Base-by-base conservation (phyloP, 1,140 invertebrate genomes). In the Drosophila simulans region DNA sequence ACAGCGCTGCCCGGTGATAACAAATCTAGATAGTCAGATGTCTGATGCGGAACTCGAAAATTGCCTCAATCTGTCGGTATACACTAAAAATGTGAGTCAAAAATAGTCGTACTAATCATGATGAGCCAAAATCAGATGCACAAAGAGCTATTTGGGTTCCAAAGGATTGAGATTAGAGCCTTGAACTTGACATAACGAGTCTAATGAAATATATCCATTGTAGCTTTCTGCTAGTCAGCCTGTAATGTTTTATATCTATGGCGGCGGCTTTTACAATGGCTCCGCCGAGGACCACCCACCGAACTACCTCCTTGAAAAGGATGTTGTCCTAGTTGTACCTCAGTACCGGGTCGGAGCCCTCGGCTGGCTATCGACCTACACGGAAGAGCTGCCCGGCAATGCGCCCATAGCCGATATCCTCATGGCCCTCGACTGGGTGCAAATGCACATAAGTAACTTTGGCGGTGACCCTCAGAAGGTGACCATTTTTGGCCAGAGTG, bases 301-400 rank as follows among this genome's bases (percentile, higher is more conserved):
- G 0, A 95, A 96, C 74, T 95, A 95, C 78, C 90, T 98, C 0
- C 92, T 97, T 1, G 95, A 97, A 55, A 92, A 94, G 43, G 95
- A 97, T 73, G 93, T 97, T 0, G 93, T 98, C 4, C 93, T 97
- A 0, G 96, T 98, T 4, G 95, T 96, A 1, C 92, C 96, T 0
- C 97, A 98, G 90, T 98, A 97, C 90, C 94, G 97, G 91, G 93
- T 96, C 51, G 94, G 94, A 35, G 93, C 93, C 0, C 91, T 94
- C 45, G 94, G 94, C 92, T 94, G 94, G 91, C 63, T 94, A 77
- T 93, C 90, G 5, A 94, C 92, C 68, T 53, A 60, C 13, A 80
- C 66, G 4, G 20, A 88, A 0, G 68, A 78, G 37, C 57, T 92
- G 42, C 90, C 91, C 0, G 91, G 91, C 17, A 92, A 92, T 76